Conservation (phyloP, 2,888 invertebrate genomes). For the Drosophila mettleri region DNA sequence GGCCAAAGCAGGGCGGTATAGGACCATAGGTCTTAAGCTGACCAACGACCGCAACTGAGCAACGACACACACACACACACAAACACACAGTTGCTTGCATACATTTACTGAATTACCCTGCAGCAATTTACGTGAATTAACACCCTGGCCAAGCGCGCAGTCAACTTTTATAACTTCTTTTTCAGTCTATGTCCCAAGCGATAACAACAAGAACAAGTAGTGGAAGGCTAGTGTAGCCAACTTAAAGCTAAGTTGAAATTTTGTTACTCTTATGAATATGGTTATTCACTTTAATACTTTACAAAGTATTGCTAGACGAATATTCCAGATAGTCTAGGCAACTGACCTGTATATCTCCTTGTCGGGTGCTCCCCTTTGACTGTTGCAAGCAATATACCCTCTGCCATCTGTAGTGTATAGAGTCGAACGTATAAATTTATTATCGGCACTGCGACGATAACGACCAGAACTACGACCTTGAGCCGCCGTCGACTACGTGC, state of each 20-base stretch:
- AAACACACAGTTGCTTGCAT: constrained; percentile 39
- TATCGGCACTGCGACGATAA: constrained; percentile 58
- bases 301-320: not conserved
- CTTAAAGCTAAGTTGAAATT: not conserved
- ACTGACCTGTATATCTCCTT: not conserved
- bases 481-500: constrained; percentile 36
- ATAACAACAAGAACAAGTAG: constrained; percentile 30
- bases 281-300: no score
- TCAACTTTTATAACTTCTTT: constrained; percentile 68
- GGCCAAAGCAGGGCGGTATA: constrained; percentile 30
- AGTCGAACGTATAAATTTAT: constrained; percentile 73
- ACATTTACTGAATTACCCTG: constrained; percentile 70
- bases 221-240: not conserved
- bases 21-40: not conserved
- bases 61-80: constrained; percentile 14
- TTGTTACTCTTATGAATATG: not conserved
- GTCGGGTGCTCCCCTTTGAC: not conserved
- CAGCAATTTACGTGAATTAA: constrained; percentile 75
- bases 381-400: not conserved
- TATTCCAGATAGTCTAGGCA: no score
- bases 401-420: not conserved
- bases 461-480: constrained; percentile 66
- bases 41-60: constrained; percentile 31
- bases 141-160: constrained; percentile 50
- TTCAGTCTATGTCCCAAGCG: constrained; percentile 27